These are phyloP conservation scores for Lemur catta DNA, from an alignment of 2,797 vertebrate genomes.

Conservation along the genomic window DNA sequence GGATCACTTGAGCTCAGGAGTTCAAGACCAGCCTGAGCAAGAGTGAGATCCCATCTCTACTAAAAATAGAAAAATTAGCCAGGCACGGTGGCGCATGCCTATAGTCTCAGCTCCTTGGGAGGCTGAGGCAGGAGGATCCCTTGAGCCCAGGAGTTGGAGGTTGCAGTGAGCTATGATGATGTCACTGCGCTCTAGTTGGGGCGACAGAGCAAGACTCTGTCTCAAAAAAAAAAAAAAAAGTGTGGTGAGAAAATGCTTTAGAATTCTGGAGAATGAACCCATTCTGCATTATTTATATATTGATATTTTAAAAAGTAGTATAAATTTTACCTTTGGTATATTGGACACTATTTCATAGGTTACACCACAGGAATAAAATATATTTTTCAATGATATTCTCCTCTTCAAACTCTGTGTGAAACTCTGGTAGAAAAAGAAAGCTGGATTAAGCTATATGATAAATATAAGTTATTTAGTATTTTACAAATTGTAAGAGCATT, in stretches of 20 bases:
- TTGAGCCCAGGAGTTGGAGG: no score
- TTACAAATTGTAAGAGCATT: background rate
- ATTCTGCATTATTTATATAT: background rate
- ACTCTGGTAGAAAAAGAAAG: slow-evolving; percentile 86
- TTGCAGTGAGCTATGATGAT: background rate
- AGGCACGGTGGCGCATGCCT: no score
- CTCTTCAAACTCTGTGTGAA: slow-evolving; percentile 99
- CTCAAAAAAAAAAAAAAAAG: background rate
- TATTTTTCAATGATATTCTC: slow-evolving; percentile 96
- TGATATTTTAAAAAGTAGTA: background rate
- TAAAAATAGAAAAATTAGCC: no score
- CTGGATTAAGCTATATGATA: background rate
- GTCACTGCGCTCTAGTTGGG: background rate
- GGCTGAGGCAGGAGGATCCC: no score
- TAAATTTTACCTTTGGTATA: slow-evolving; percentile 94
- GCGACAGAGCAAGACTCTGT: background rate
- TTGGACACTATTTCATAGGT: slow-evolving; percentile 99
- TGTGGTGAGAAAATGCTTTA: background rate
- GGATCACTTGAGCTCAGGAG: no score
- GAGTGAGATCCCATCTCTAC: background rate
- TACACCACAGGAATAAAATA: slow-evolving; percentile 93
- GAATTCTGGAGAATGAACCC: background rate
- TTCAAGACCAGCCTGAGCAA: background rate
- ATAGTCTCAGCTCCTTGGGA: no score
- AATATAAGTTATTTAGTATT: background rate